phyloP scores from a whole-genome alignment of 1,140 invertebrate genomes.

The Helicorthomorpha holstii region DNA sequence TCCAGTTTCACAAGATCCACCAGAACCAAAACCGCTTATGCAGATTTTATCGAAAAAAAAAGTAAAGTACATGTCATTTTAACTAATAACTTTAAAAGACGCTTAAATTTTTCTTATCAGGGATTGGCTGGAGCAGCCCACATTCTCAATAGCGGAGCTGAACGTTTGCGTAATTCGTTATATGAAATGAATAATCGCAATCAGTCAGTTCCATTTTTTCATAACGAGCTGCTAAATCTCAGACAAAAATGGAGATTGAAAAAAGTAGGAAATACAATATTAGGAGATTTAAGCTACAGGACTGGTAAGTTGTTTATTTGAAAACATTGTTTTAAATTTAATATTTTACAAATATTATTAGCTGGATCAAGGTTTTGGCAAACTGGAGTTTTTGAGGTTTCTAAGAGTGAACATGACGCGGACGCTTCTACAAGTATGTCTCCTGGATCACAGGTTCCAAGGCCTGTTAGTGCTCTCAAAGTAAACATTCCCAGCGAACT shows the following conservation, averaged over 20 bases:
- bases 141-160: slow-evolving; percentile 66
- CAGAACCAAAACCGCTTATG: slow-evolving; percentile 66
- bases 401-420: slow-evolving; percentile 57
- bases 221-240: slow-evolving; percentile 73
- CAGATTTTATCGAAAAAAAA: slow-evolving; percentile 86
- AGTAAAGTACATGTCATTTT: slow-evolving; percentile 20
- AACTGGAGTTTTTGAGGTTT: slow-evolving; percentile 89
- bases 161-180: slow-evolving; percentile 61
- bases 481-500: slow-evolving; percentile 84
- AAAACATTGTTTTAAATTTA: neutral
- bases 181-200: slow-evolving; percentile 57
- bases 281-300: slow-evolving; percentile 88
- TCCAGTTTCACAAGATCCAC: slow-evolving; percentile 66
- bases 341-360: slow-evolving; percentile 13
- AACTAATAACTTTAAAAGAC: neutral
- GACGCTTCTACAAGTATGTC: slow-evolving; percentile 35
- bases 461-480: slow-evolving; percentile 50
- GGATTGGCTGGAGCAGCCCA: slow-evolving; percentile 62
- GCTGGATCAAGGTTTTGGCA: slow-evolving; percentile 79
- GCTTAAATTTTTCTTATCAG: slow-evolving; percentile 18
- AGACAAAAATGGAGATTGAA: slow-evolving; percentile 88
- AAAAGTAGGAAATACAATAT: slow-evolving; percentile 85
- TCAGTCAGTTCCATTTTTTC: slow-evolving; percentile 52
- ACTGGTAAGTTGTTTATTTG: slow-evolving; percentile 36
- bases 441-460: slow-evolving; percentile 17